These are phyloP conservation scores for Equus quagga DNA, from an alignment of 2,113 vertebrate species.

Conservation along the genomic window DNA sequence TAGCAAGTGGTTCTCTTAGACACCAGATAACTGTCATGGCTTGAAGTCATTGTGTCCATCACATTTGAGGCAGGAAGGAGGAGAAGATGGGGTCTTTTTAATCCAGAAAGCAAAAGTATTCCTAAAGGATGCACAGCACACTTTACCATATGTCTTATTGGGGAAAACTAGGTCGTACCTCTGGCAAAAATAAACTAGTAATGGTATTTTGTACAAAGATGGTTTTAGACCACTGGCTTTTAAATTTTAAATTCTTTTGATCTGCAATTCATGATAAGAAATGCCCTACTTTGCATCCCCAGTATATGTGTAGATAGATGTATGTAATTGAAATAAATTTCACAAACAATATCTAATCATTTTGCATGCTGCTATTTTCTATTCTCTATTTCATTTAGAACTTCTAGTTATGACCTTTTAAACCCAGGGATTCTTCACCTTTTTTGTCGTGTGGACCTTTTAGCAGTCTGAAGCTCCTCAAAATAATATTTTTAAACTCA, in stretches of 20 bases:
- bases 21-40: neutral
- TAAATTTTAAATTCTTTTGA: neutral
- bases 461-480: neutral
- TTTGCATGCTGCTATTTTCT: neutral
- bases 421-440: neutral
- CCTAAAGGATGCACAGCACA: neutral
- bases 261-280: neutral
- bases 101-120: constrained; percentile 3
- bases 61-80: neutral
- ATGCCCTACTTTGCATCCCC: neutral
- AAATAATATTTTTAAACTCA: constrained; percentile 36
- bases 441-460: neutral
- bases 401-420: neutral
- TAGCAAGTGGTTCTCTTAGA: neutral
- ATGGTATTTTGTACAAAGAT: neutral
- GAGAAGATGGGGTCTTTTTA: neutral
- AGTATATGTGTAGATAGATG: neutral
- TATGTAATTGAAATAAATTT: neutral
- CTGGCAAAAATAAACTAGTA: neutral
- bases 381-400: constrained; percentile 14
- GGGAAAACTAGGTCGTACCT: neutral
- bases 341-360: neutral
- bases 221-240: constrained; percentile 32
- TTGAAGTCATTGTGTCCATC: neutral
- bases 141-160: neutral